These are phyloP conservation scores for Vombatus ursinus DNA, from an alignment of 2,113 vertebrate genomes.

Conservation along the genomic window DNA sequence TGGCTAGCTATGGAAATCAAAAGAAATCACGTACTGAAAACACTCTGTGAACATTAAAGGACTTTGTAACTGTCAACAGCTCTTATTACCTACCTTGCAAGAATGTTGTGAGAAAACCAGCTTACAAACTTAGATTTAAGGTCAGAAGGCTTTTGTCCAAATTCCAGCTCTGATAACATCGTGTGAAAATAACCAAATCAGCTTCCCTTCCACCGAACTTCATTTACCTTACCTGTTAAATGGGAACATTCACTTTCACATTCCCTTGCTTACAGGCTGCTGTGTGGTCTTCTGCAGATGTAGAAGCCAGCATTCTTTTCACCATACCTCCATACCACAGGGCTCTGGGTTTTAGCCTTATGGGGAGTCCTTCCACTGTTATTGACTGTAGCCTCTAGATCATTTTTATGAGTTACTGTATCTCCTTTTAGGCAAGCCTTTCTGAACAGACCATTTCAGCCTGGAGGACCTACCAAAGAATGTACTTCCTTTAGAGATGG, in stretches of 20 bases:
- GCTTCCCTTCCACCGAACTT: neutral
- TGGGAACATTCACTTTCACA: neutral
- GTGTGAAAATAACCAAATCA: neutral
- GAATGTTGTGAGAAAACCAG: neutral
- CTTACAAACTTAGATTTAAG: neutral
- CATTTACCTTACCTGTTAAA: neutral
- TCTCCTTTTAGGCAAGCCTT: neutral
- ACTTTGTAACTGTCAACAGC: neutral
- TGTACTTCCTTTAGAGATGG: neutral
- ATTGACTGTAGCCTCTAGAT: neutral
- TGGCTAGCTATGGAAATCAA: neutral
- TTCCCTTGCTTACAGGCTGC: neutral
- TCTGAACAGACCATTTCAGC: neutral
- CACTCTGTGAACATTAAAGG: neutral
- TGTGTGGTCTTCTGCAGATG: neutral
- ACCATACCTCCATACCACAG: neutral
- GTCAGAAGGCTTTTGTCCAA: neutral
- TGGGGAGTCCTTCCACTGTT: neutral
- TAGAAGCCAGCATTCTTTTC: neutral
- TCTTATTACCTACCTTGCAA: neutral
- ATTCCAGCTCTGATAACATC: neutral
- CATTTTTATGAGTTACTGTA: too few species aligned
- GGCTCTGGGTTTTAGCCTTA: neutral
- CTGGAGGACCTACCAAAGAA: neutral
- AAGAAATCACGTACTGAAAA: neutral